These are phyloP conservation scores for Podarcis lilfordi DNA, from an alignment of 2,797 vertebrate genomes.

Conservation along the genomic window DNA sequence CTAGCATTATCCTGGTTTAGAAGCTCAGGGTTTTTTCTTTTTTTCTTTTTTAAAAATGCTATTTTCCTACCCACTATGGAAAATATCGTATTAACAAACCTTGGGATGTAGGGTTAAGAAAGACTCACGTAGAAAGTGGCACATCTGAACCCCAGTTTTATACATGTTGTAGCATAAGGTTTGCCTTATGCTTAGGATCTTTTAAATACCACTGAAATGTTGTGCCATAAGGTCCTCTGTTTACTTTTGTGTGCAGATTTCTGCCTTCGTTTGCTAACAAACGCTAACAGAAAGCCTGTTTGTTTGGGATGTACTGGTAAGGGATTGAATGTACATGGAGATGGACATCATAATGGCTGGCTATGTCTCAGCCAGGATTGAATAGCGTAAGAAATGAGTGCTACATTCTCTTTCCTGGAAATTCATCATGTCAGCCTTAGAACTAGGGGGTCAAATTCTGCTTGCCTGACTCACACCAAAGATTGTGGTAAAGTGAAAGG, in stretches of 20 bases:
- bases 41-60: slow-evolving; percentile 61
- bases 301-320: slow-evolving; percentile 20
- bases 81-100: slow-evolving; percentile 59
- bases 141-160: slow-evolving; percentile 52
- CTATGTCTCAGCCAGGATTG: slow-evolving; percentile 16
- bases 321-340: slow-evolving; percentile 16
- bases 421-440: not conserved
- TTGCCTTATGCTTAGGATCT: too few relatives aligned
- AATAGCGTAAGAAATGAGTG: slow-evolving; percentile 36
- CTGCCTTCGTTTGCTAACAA: slow-evolving; percentile 46
- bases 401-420: slow-evolving; percentile 47
- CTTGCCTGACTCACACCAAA: not conserved
- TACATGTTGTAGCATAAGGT: not conserved
- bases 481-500: not conserved
- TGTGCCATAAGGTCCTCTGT: slow-evolving; percentile 50
- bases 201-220: not conserved
- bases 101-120: too few relatives aligned
- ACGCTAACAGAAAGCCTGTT: slow-evolving; percentile 29
- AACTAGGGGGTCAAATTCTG: not conserved
- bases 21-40: slow-evolving; percentile 36
- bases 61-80: slow-evolving; percentile 47
- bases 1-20: slow-evolving; percentile 53
- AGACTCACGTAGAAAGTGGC: slow-evolving; percentile 22
- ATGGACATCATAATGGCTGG: slow-evolving; percentile 24
- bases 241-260: slow-evolving; percentile 61